phyloP scores from a whole-genome alignment of 2,113 vertebrate genomes.

The Sceloporus undulatus region DNA sequence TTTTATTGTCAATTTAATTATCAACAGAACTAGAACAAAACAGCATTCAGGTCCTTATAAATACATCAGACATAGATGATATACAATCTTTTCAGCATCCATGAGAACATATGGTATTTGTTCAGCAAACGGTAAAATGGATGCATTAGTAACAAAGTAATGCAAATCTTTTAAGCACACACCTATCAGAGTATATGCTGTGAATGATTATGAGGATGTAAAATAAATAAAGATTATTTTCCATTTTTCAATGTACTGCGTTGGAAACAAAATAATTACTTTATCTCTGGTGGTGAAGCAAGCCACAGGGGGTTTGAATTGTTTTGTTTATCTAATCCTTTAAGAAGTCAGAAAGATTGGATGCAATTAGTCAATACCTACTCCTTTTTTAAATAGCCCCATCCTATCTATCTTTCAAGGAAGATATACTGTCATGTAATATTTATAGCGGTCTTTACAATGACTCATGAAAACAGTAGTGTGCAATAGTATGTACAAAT shows the following conservation, averaged over 20 bases:
- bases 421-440: neutral
- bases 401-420: neutral
- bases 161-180: slow-evolving; percentile 39
- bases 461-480: neutral
- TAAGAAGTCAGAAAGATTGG: neutral
- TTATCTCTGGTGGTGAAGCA: neutral
- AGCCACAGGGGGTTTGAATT: neutral
- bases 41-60: slow-evolving; percentile 28
- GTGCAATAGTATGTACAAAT: neutral
- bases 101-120: slow-evolving; percentile 41
- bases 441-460: neutral
- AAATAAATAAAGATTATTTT: slow-evolving; percentile 37
- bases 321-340: neutral
- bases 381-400: neutral
- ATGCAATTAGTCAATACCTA: slow-evolving; percentile 4
- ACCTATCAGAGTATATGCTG: slow-evolving; percentile 36
- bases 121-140: slow-evolving; percentile 36
- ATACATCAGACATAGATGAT: slow-evolving; percentile 42
- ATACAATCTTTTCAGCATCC: slow-evolving; percentile 34
- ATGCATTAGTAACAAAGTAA: slow-evolving; percentile 22
- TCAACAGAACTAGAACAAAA: slow-evolving; percentile 10
- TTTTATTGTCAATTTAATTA: slow-evolving; percentile 20
- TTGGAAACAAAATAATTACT: neutral
- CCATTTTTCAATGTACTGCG: slow-evolving; percentile 9
- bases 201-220: slow-evolving; percentile 49